Base-by-base conservation (phyloP, 2,797 vertebrate species). In the Clamator glandarius region DNA sequence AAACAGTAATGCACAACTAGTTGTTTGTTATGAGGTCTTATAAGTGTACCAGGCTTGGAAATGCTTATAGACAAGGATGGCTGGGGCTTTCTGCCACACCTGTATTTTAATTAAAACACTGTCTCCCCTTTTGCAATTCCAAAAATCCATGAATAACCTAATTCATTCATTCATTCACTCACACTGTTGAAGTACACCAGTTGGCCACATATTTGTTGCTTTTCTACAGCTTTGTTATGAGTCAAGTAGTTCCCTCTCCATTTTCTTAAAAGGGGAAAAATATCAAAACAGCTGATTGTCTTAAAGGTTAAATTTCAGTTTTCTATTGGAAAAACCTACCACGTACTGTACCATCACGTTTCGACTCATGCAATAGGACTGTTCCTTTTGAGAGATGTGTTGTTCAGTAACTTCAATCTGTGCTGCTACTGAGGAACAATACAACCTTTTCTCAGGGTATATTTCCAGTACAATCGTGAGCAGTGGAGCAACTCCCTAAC, bases 341-440 rank as follows among this genome's bases (percentile, higher is more conserved):
- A 11, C 0, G 0, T 18, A 36, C 29, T 2, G 0, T 51, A 24
- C 17, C n/a, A 6, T 4, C 54, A 3, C 25, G 5, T 6, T 41
- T 24, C 41, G 28, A 31, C 67, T 50, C 36, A 15, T 2, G 5
- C 6, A 1, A 55, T 29, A 18, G 20, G 44, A 25, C n/a, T 12
- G 8, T 14, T 58, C 28, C 44, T 46, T 26, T 14, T 12, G 17
- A 31, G 48, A 31, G 35, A 25, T 8, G 2, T 1, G 3, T 29
- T n/a, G 23, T 5, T n/a, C 57, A 29, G 25, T 29, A 41, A 46
- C 29, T 26, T 44, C 36, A 33, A 8, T 18, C 51, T 11, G 4
- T 6, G 14, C 2, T 2, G 8, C 57, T 16, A 28, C n/a, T 29
- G 3, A 35, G 33, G 31, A 51, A 6, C 36, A 57, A 7, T 24